Evolutionary conservation across 2,888 invertebrate species (phyloP).

Genomic region (Escarpia spicata): DNA sequence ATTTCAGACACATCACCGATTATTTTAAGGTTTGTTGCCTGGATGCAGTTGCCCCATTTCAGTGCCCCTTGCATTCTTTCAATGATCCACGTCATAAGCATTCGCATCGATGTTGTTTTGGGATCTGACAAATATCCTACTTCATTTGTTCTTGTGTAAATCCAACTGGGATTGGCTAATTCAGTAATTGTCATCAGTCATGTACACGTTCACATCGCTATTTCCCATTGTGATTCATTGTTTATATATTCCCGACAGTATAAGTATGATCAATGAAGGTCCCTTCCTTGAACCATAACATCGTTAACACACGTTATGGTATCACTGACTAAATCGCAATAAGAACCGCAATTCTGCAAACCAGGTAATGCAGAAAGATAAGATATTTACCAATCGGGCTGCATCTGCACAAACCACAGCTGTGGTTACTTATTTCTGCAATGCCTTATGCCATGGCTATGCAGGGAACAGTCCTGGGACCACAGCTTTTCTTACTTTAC

Average conservation of each 20-base stretch:
- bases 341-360: not conserved
- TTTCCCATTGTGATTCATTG: not conserved
- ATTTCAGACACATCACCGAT: not conserved
- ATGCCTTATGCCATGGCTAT: not conserved
- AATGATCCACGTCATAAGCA: not conserved
- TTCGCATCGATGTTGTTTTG: constrained; percentile 8
- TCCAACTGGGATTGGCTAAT: not conserved
- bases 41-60: not conserved
- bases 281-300: no score
- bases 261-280: not conserved
- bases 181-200: no score
- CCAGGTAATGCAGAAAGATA: not conserved
- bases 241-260: not conserved
- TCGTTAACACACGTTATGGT: no score
- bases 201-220: no score
- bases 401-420: not conserved
- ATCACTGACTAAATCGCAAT: not conserved
- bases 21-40: not conserved
- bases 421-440: not conserved
- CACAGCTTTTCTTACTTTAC: not conserved
- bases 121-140: not conserved
- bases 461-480: not conserved
- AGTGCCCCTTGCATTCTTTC: not conserved
- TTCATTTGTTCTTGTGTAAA: not conserved
- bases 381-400: not conserved